phyloP scores from a whole-genome alignment of 2,888 invertebrate genomes.

The Zele albiditarsus region DNA sequence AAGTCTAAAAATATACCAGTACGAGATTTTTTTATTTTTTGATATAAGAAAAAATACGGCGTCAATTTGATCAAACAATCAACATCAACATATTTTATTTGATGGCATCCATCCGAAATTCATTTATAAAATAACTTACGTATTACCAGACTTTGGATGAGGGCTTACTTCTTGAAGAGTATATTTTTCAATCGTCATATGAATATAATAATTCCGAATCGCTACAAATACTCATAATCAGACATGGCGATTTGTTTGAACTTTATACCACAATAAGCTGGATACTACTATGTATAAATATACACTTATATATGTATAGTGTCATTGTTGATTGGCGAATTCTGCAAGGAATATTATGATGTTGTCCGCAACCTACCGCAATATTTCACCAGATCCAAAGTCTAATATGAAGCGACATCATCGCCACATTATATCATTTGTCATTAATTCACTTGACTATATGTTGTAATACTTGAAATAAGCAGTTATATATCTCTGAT shows the following conservation, averaged over 20 bases:
- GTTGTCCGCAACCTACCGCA: conserved; percentile 51
- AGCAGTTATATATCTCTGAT: background rate
- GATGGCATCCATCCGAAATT: no score
- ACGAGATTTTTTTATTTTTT: no score
- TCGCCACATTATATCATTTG: conserved; percentile 9
- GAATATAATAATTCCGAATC: background rate
- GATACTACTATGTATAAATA: conserved; percentile 39
- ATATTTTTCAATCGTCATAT: no score
- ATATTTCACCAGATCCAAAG: conserved; percentile 37
- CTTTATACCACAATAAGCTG: conserved; percentile 45
- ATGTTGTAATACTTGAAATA: conserved; percentile 6
- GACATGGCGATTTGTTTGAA: conserved; percentile 37
- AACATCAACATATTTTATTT: no score
- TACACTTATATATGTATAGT: conserved; percentile 17
- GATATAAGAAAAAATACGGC: no score
- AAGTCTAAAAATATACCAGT: no score
- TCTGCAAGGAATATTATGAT: conserved; percentile 25
- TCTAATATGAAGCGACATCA: conserved; percentile 26
- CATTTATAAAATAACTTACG: no score
- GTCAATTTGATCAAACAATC: no score
- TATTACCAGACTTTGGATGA: no score
- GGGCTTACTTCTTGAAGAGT: no score
- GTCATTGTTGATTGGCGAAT: conserved; percentile 45
- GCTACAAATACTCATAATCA: background rate
- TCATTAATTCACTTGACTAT: background rate